A percentile compares a stretch with the other conserved stretches of the same genome.
These are phyloP conservation scores for Abscondita cerata DNA, from an alignment of 2,888 invertebrate genomes.

Conservation along the genomic window DNA sequence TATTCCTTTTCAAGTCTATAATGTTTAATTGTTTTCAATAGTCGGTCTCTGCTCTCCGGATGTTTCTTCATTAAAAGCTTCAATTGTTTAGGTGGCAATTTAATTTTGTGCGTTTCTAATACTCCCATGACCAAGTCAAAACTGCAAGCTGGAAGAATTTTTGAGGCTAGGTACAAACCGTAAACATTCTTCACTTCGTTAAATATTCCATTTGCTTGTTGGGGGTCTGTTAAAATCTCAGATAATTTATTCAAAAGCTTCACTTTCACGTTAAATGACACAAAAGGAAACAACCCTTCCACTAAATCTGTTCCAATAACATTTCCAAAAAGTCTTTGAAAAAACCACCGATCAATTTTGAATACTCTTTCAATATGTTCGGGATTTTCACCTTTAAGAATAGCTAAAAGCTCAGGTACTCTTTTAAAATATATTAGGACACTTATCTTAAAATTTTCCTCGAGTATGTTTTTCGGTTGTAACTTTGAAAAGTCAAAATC, in stretches of 20 bases:
- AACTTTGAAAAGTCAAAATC: slow-evolving; percentile 1
- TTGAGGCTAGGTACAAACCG: slow-evolving; percentile 24
- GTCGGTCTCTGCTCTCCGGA: slow-evolving; percentile 9
- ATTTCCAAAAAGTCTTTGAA: slow-evolving; percentile 14
- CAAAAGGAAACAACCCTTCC: slow-evolving; percentile 15
- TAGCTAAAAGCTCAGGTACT: slow-evolving; percentile 15
- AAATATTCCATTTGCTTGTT: slow-evolving; percentile 25
- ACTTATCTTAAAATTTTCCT: slow-evolving; percentile 22
- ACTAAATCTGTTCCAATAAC: slow-evolving; percentile 11
- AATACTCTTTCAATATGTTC: slow-evolving; percentile 17
- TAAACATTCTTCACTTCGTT: slow-evolving; percentile 24
- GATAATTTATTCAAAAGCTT: slow-evolving; percentile 28
- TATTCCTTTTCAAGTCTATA: not conserved
- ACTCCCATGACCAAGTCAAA: slow-evolving; percentile 14
- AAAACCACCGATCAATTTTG: slow-evolving; percentile 21
- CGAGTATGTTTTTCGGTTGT: slow-evolving; percentile 11
- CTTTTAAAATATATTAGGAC: slow-evolving; percentile 17
- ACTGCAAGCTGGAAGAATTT: slow-evolving; percentile 27
- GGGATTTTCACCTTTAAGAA: slow-evolving; percentile 22
- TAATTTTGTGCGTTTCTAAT: slow-evolving; percentile 15
- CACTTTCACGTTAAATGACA: slow-evolving; percentile 29
- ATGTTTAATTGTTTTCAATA: not conserved
- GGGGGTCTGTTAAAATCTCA: slow-evolving; percentile 5
- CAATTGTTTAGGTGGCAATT: slow-evolving; percentile 19
- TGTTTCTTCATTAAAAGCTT: slow-evolving; percentile 19